phyloP scores from a whole-genome alignment of 2,797 vertebrate genomes.

The Sebastes hopkinsi region DNA sequence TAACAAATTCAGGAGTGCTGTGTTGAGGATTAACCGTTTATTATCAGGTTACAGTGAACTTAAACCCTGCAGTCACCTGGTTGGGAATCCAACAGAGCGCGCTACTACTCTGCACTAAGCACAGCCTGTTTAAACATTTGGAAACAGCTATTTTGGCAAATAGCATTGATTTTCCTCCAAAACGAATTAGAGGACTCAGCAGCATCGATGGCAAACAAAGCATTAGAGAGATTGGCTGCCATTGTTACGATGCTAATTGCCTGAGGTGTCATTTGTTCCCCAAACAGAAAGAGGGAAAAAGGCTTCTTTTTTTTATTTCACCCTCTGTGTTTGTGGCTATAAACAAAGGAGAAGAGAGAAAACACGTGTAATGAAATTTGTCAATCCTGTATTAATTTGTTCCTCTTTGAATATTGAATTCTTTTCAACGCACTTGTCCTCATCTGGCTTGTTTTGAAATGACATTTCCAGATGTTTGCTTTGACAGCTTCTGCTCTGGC shows the following conservation, averaged over 20 bases:
- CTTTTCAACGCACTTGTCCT: background rate
- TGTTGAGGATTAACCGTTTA: conserved; percentile 5
- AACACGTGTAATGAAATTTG: conserved; percentile 36
- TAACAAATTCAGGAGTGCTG: conserved; percentile 27
- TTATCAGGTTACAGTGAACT: conserved; percentile 7
- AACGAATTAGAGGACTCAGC: conserved; percentile 61
- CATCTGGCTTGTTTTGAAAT: conserved; percentile 6
- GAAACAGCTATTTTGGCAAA: conserved; percentile 60
- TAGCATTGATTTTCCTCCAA: conserved; percentile 57
- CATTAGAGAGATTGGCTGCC: conserved; percentile 59
- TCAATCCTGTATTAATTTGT: conserved; percentile 9
- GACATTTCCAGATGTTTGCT: conserved; percentile 13
- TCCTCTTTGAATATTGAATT: conserved; percentile 2
- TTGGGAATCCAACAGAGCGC: conserved; percentile 5
- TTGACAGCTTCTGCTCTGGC: background rate
- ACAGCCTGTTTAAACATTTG: conserved; percentile 61
- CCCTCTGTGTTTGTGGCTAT: conserved; percentile 15
- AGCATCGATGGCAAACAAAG: conserved; percentile 69
- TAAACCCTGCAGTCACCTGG: conserved; percentile 5
- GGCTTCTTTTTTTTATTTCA: conserved; percentile 8
- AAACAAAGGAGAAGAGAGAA: conserved; percentile 35
- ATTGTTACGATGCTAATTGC: conserved; percentile 64
- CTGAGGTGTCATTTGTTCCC: conserved; percentile 58
- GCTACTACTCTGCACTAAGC: conserved; percentile 6
- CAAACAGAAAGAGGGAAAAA: conserved; percentile 12